Evolutionary conservation across 2,888 invertebrate species (phyloP).

Genomic region (Pocota personata): DNA sequence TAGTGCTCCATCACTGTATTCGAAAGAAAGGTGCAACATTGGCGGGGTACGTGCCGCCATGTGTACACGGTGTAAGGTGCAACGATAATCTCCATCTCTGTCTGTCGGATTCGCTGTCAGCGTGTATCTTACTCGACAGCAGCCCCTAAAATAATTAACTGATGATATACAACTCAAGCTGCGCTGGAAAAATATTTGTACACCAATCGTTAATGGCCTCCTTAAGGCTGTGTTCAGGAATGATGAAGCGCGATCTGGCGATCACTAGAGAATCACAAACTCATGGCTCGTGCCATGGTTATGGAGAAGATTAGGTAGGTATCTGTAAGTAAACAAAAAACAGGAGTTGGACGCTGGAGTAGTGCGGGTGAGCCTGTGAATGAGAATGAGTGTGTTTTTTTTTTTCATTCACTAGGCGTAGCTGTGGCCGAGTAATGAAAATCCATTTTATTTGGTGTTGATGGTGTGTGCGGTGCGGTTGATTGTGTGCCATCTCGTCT

Average conservation of each 20-base stretch:
- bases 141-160: conserved; percentile 70
- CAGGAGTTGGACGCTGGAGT: neutral
- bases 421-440: conserved; percentile 45
- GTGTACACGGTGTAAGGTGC: conserved; percentile 40
- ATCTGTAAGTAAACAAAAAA: too few species aligned
- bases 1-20: conserved; percentile 20
- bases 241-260: conserved; percentile 20
- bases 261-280: conserved; percentile 58
- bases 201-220: conserved; percentile 60
- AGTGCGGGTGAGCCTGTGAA: conserved; percentile 44
- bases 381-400: conserved; percentile 28
- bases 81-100: conserved; percentile 41
- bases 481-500: conserved; percentile 34
- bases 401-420: conserved; percentile 50
- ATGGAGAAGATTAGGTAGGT: conserved; percentile 23
- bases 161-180: conserved; percentile 69
- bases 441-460: conserved; percentile 69
- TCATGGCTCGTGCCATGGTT: conserved; percentile 61
- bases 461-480: conserved; percentile 60
- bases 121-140: conserved; percentile 8
- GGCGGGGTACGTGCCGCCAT: conserved; percentile 41
- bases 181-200: conserved; percentile 65
- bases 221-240: conserved; percentile 56
- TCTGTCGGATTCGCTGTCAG: conserved; percentile 16
- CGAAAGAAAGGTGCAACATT: conserved; percentile 56